These are phyloP conservation scores for Drosophila diplacantha DNA, from an alignment of 2,888 invertebrate species.

Conservation along the genomic window DNA sequence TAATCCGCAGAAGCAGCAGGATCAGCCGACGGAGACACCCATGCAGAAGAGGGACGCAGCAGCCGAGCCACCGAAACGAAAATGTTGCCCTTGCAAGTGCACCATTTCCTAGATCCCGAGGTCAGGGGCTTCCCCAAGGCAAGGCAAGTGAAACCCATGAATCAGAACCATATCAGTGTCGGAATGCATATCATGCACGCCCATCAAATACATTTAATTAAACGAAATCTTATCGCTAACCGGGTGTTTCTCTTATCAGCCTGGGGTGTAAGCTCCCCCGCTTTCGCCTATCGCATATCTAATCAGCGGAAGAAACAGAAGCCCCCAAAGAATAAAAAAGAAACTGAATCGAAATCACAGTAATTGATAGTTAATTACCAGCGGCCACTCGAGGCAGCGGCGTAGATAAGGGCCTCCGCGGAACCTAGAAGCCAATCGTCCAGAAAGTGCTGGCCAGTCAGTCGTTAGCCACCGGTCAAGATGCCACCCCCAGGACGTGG, in stretches of 20 bases:
- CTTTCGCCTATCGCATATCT: conserved; percentile 32
- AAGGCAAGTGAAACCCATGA: conserved; percentile 14
- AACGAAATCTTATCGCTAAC: conserved; percentile 18
- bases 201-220: conserved; percentile 6
- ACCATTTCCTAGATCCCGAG: conserved; percentile 24
- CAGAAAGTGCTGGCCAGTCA: conserved; percentile 23
- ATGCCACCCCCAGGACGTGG: conserved; percentile 57
- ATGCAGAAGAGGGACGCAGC: conserved; percentile 2
- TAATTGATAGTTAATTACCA: conserved; percentile 66
- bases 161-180: conserved; percentile 12
- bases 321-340: conserved; percentile 30
- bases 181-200: conserved; percentile 2
- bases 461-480: conserved; percentile 18
- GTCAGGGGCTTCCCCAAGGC: conserved; percentile 26
- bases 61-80: conserved; percentile 20
- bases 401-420: conserved; percentile 8
- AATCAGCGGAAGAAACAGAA: conserved; percentile 41
- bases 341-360: conserved; percentile 49
- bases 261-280: conserved; percentile 24
- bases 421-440: conserved; percentile 1
- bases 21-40: neutral
- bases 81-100: conserved; percentile 34
- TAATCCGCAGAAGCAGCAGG: neutral
- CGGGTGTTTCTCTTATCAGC: conserved; percentile 17
- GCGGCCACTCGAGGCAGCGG: conserved; percentile 29